phyloP scores from a whole-genome alignment of 2,888 invertebrate genomes.

The Candidula unifasciata region DNA sequence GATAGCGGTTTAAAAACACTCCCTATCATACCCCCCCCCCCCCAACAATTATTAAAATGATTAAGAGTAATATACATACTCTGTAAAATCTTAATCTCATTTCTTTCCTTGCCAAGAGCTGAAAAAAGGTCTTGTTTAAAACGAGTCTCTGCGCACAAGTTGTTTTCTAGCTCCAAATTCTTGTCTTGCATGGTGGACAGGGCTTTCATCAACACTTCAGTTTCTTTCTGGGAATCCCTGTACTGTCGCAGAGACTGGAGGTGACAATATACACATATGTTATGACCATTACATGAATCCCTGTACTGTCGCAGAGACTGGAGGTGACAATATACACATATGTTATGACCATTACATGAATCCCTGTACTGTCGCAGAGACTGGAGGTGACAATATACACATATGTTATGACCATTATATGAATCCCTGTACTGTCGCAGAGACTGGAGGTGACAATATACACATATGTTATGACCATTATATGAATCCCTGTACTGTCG shows the following conservation, averaged over 20 bases:
- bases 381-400: slow-evolving; percentile 67
- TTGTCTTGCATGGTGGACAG: slow-evolving; percentile 91
- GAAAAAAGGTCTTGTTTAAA: slow-evolving; percentile 98
- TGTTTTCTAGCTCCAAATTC: slow-evolving; percentile 93
- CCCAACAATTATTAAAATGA: not conserved
- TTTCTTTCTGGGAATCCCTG: slow-evolving; percentile 82
- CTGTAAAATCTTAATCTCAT: slow-evolving; percentile 76
- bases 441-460: slow-evolving; percentile 72
- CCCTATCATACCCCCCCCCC: too few species aligned
- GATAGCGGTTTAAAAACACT: too few species aligned
- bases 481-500: too few species aligned
- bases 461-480: not conserved
- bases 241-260: slow-evolving; percentile 81
- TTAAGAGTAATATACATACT: slow-evolving; percentile 61
- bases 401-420: not conserved
- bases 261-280: not conserved
- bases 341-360: not conserved
- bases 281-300: slow-evolving; percentile 70
- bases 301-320: slow-evolving; percentile 81
- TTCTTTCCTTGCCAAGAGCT: slow-evolving; percentile 94
- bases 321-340: slow-evolving; percentile 42
- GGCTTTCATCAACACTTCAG: slow-evolving; percentile 88
- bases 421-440: slow-evolving; percentile 81
- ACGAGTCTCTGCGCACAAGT: slow-evolving; percentile 96
- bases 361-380: slow-evolving; percentile 82